Percentiles rank a stretch among this genome's conserved stretches.
Evolutionary conservation across 2,797 vertebrate species (phyloP).

Genomic region (Busarellus nigricollis): DNA sequence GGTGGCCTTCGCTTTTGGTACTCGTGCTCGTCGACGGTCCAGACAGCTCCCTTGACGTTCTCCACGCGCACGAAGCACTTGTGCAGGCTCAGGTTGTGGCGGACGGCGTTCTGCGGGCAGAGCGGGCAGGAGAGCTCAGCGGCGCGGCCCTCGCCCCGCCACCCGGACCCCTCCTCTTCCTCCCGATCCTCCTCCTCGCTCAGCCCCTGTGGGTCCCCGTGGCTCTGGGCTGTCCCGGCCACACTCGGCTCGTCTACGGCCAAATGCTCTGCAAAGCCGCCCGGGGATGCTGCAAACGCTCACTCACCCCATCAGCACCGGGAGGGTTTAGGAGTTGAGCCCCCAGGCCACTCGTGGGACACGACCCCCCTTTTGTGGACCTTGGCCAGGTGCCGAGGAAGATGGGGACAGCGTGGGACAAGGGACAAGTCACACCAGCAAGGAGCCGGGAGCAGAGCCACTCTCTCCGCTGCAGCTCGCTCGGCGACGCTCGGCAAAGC

Average conservation of each 20-base stretch:
- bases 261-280: background rate
- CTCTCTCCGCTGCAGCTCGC: background rate
- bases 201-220: background rate
- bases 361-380: rapidly evolving
- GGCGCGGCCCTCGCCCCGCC: rapidly evolving
- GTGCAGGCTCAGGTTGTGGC: constrained; percentile 99
- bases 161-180: background rate
- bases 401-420: background rate
- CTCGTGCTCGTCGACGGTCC: constrained; percentile 98
- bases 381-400: background rate
- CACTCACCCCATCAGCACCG: rapidly evolving
- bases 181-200: background rate
- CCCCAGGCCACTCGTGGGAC: rapidly evolving
- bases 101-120: constrained; percentile 90
- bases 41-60: constrained; percentile 98
- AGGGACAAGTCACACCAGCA: background rate
- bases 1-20: constrained; percentile 99
- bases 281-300: rapidly evolving
- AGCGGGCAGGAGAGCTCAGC: background rate
- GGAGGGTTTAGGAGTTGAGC: background rate
- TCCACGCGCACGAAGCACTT: constrained; percentile 99
- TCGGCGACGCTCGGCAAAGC: background rate
- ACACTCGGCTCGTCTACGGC: background rate
- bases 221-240: background rate
- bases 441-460: background rate